These are phyloP conservation scores for Carapus acus DNA, from an alignment of 2,797 vertebrate genomes.

Conservation along the genomic window DNA sequence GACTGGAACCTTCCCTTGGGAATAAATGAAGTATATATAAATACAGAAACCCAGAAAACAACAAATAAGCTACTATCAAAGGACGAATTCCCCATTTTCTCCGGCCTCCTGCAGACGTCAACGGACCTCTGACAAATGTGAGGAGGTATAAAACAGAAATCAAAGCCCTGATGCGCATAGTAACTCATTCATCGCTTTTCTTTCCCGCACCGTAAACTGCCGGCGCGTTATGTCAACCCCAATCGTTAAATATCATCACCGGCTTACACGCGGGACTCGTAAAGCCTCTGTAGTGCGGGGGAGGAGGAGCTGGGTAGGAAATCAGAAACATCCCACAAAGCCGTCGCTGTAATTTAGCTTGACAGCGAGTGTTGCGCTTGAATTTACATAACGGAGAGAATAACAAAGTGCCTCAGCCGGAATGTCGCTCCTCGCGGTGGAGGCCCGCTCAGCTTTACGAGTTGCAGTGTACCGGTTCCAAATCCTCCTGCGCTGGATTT, in stretches of 20 bases:
- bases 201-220: constrained; percentile 32
- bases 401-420: constrained; percentile 22
- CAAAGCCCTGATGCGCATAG: constrained; percentile 5
- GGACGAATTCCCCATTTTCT: constrained; percentile 4
- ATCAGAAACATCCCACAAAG: constrained; percentile 12
- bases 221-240: constrained; percentile 43
- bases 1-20: too few relatives aligned
- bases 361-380: constrained; percentile 11
- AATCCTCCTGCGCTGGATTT: constrained; percentile 30
- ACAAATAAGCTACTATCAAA: too few relatives aligned
- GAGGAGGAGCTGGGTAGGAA: constrained; percentile 30
- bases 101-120: constrained; percentile 16
- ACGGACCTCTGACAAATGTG: constrained; percentile 31
- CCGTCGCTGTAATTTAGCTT: constrained; percentile 34
- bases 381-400: constrained; percentile 24
- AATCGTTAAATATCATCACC: constrained; percentile 61
- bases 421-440: constrained; percentile 36
- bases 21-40: too few relatives aligned
- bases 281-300: constrained; percentile 48
- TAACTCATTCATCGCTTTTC: constrained; percentile 20
- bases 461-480: constrained; percentile 46
- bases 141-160: constrained; percentile 5
- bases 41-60: too few relatives aligned
- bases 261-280: constrained; percentile 52
- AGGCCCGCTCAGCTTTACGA: too few relatives aligned